phyloP scores from a whole-genome alignment of 2,797 vertebrate genomes.

The Borostomias antarcticus region DNA sequence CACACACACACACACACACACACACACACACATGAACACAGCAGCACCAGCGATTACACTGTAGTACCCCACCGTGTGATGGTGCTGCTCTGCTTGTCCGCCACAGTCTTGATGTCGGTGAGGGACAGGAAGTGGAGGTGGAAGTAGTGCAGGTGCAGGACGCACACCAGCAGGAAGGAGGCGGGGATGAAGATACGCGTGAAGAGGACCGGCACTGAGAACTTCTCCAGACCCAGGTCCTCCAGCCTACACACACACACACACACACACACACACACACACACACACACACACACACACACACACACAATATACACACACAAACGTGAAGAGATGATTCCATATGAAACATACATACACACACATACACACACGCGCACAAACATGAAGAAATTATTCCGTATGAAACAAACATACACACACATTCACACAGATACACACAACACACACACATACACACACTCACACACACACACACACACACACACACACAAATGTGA shows the following conservation, averaged over 20 bases:
- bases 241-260: constrained; percentile 75
- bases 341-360: too few relatives aligned
- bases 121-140: constrained; percentile 91
- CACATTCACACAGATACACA: not conserved
- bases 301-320: not conserved
- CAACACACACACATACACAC: not conserved
- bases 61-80: constrained; percentile 87
- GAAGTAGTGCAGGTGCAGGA: constrained; percentile 95
- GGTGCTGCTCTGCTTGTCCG: constrained; percentile 90
- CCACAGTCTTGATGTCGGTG: constrained; percentile 92
- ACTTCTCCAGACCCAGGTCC: constrained; percentile 90
- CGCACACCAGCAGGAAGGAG: constrained; percentile 91
- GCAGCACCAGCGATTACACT: not conserved
- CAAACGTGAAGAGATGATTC: too few relatives aligned
- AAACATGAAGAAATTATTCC: too few relatives aligned
- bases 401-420: too few relatives aligned
- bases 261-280: not conserved
- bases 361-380: constrained; percentile 7
- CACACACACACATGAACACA: not conserved
- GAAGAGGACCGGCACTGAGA: constrained; percentile 87
- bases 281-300: constrained; percentile 32
- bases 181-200: constrained; percentile 94
- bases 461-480: constrained; percentile 11
- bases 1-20: not conserved
- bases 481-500: not conserved